Percentiles rank a stretch among this genome's conserved stretches.
phyloP scores from a whole-genome alignment of 2,797 vertebrate genomes.

The Poecilia gillii region DNA sequence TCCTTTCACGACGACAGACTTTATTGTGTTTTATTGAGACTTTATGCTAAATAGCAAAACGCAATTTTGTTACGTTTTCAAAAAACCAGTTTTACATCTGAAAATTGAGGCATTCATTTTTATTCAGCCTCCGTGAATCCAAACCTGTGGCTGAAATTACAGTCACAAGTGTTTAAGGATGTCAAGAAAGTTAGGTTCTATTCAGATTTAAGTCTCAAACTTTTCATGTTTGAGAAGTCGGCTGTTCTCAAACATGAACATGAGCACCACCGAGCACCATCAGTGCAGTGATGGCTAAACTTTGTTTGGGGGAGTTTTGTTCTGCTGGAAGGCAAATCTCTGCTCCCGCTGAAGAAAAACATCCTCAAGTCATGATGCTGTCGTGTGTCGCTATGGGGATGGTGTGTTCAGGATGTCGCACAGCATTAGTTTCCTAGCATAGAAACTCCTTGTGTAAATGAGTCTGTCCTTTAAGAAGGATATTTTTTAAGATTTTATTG shows the following conservation, averaged over 20 bases:
- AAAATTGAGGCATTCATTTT: background rate
- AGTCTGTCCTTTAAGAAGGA: background rate
- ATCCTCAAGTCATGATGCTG: background rate
- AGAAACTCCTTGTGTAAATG: no score
- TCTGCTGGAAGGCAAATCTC: background rate
- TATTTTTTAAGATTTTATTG: background rate
- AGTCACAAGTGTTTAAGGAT: background rate
- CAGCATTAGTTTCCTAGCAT: background rate
- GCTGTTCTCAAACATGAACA: background rate
- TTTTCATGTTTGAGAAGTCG: background rate
- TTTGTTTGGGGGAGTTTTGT: background rate
- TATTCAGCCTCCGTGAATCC: background rate
- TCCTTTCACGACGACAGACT: background rate
- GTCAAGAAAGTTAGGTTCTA: background rate
- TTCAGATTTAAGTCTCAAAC: background rate
- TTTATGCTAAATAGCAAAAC: background rate
- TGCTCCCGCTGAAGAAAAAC: background rate
- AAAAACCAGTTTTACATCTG: background rate
- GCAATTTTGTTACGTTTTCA: background rate
- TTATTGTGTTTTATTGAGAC: background rate
- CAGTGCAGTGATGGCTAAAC: background rate
- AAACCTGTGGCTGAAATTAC: background rate
- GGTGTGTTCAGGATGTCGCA: background rate
- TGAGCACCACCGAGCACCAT: background rate
- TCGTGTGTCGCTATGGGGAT: background rate